These are phyloP conservation scores for Tricholauxania praeusta DNA, from an alignment of 2,888 invertebrate species.

Conservation along the genomic window DNA sequence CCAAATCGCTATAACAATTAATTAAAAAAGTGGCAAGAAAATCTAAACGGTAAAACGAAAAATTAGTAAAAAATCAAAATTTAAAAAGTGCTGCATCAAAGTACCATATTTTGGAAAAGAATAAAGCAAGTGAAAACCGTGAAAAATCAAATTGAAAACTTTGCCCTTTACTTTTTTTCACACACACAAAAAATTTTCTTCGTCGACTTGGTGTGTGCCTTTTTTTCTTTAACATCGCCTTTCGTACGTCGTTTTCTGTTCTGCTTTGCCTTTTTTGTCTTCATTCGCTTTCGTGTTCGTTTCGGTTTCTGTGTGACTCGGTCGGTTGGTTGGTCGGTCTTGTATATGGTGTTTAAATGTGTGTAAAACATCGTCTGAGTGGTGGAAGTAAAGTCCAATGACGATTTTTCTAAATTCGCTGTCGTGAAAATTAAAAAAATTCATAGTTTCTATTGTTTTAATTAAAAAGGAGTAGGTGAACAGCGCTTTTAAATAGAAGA, in stretches of 20 bases:
- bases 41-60: conserved; percentile 45
- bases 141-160: conserved; percentile 48
- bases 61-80: conserved; percentile 43
- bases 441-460: not conserved
- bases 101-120: conserved; percentile 37
- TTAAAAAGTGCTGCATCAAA: conserved; percentile 37
- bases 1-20: conserved; percentile 48
- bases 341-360: conserved; percentile 27
- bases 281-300: conserved; percentile 33
- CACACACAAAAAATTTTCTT: conserved; percentile 35
- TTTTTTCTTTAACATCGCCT: conserved; percentile 20
- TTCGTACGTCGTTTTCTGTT: conserved; percentile 12
- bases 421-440: conserved; percentile 27
- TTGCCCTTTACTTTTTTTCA: conserved; percentile 46
- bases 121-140: conserved; percentile 2
- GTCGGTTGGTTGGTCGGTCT: conserved; percentile 27
- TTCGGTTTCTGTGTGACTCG: conserved; percentile 37
- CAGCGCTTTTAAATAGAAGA: not conserved
- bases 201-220: conserved; percentile 36
- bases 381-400: conserved; percentile 25
- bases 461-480: conserved; percentile 1
- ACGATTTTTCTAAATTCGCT: conserved; percentile 34
- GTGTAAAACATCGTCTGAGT: conserved; percentile 17
- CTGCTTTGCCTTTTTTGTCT: conserved; percentile 32
- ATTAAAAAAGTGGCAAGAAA: conserved; percentile 46